Base-by-base conservation (phyloP, 2,797 vertebrate genomes). In the Myotis pilosus region DNA sequence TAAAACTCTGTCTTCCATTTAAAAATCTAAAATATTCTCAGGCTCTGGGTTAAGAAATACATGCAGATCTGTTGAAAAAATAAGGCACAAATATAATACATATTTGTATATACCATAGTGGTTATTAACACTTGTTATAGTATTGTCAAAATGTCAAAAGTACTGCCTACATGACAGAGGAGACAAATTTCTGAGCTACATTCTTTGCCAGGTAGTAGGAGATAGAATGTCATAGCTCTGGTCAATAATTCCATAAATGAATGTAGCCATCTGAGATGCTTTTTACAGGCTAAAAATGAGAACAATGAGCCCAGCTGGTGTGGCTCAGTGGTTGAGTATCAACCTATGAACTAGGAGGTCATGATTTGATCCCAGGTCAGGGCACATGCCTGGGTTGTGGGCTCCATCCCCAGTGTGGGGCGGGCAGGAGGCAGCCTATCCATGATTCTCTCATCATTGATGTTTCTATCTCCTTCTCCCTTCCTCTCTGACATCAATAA, bases 241-340 rank as follows among this genome's bases (percentile, higher is more conserved):
- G 25, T 74, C 9, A 80, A 13, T 79, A 95, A 90, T 62, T 94
- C 41, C 69, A 90, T 75, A 86, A 93, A 83, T 23, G 36, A 25
- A 91, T 38, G 1, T 16, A 38, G 15, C 6, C 55, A 92, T 75
- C 28, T 8, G 8, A 90, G 28, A 95, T 71, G 28, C 15, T 84
- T 79, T 94, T 85, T 76, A 64, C 8, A 89, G 20, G 16, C 51
- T 87, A 80, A 92, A 96, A 93, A 81, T 83, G 49, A 91, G 41
- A 87, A 88, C 95, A 78, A 57, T 44, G 30, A 85, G 57, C 57
- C 57, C 11, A 60, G 25, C 25, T 60, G 57, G 25, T 60, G 57
- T 60, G 57, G 57, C 25, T 30, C 25, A 30, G 57, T 28, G 57
- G 57, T 60, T 60, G 57, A 60, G 57, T 28, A 5, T 28, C 2